These are phyloP conservation scores for Drosophila trapezifrons DNA, from an alignment of 1,140 invertebrate genomes.

Conservation along the genomic window DNA sequence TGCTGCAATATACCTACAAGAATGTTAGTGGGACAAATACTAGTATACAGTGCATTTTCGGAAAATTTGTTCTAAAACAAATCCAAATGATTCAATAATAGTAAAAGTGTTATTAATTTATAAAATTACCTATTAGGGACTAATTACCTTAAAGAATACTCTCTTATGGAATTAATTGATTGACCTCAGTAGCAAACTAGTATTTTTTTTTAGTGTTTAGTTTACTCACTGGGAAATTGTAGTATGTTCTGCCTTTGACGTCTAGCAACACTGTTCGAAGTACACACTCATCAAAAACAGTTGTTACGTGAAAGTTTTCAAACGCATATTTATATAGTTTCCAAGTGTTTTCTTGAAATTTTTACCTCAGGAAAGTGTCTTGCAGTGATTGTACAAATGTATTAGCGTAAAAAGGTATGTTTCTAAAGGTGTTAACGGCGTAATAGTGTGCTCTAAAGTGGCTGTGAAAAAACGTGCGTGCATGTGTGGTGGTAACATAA, in stretches of 20 bases:
- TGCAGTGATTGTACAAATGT: constrained; percentile 71
- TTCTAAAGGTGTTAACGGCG: background rate
- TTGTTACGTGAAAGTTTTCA: constrained; percentile 79
- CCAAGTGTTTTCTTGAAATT: constrained; percentile 55
- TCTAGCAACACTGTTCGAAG: constrained; percentile 7
- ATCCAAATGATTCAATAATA: background rate
- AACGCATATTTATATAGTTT: constrained; percentile 54
- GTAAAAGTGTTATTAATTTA: too few relatives aligned
- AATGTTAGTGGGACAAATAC: background rate
- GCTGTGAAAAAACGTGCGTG: constrained; percentile 36
- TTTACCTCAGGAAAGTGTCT: constrained; percentile 56
- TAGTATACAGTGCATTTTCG: background rate
- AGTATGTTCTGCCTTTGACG: background rate
- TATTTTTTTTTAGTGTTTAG: background rate
- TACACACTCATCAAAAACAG: constrained; percentile 62
- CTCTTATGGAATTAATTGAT: background rate
- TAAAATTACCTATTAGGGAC: background rate
- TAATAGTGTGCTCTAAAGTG: constrained; percentile 7
- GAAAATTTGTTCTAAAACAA: background rate
- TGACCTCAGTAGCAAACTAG: background rate
- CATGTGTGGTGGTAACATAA: constrained; percentile 45
- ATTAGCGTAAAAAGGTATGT: constrained; percentile 74
- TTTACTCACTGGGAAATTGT: background rate
- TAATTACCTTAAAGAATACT: background rate
- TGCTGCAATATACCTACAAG: background rate